These are phyloP conservation scores for Leucania comma DNA, from an alignment of 2,888 invertebrate genomes.

Conservation along the genomic window DNA sequence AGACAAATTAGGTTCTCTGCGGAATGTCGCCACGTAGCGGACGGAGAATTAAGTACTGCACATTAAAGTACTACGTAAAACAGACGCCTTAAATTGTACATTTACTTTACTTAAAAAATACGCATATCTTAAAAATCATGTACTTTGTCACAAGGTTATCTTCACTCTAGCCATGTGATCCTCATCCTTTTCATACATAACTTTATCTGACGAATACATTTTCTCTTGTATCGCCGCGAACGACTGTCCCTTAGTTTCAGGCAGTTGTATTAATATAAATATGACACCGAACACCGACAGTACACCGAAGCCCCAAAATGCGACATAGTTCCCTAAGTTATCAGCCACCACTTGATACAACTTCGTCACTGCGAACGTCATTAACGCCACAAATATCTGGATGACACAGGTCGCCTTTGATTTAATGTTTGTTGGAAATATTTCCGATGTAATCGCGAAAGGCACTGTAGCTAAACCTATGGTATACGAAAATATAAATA, in stretches of 20 bases:
- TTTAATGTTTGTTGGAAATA: slow-evolving; percentile 92
- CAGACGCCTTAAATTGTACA: slow-evolving; percentile 45
- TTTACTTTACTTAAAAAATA: slow-evolving; percentile 55
- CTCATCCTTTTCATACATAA: slow-evolving; percentile 80
- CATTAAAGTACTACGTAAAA: slow-evolving; percentile 51
- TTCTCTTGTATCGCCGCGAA: slow-evolving; percentile 91
- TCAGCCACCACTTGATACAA: slow-evolving; percentile 90
- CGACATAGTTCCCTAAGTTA: slow-evolving; percentile 87
- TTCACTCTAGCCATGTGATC: slow-evolving; percentile 80
- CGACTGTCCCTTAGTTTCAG: slow-evolving; percentile 92
- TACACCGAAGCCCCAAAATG: slow-evolving; percentile 90
- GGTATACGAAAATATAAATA: slow-evolving; percentile 91
- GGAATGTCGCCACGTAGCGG: slow-evolving; percentile 64
- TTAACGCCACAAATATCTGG: slow-evolving; percentile 91
- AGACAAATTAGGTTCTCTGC: slow-evolving; percentile 51
- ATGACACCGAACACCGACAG: slow-evolving; percentile 88
- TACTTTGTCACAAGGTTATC: slow-evolving; percentile 74
- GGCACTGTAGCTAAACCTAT: slow-evolving; percentile 92
- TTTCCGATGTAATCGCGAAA: slow-evolving; percentile 92
- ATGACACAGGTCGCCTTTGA: slow-evolving; percentile 92
- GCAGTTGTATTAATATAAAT: slow-evolving; percentile 88
- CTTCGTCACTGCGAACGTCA: slow-evolving; percentile 91
- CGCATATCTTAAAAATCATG: slow-evolving; percentile 41
- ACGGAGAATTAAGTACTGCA: slow-evolving; percentile 67
- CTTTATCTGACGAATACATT: slow-evolving; percentile 81